Conservation (phyloP, 1,140 invertebrate species). For the Heterodera carotae region DNA sequence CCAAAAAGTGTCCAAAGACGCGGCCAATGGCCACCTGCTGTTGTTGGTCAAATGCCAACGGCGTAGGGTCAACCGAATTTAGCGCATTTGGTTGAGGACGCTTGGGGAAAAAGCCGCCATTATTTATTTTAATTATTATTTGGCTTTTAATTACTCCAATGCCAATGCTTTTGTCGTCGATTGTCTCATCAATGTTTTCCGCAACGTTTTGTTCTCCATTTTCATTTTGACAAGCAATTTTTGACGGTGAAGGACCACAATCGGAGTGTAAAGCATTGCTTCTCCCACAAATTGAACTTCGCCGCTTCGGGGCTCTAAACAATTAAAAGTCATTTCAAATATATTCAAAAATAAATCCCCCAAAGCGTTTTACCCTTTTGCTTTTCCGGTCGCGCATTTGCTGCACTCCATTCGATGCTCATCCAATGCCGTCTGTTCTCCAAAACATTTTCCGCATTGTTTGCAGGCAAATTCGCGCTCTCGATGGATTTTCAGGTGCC, state of each 20-base stretch:
- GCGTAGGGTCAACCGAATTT: neutral
- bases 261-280: neutral
- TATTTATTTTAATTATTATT: neutral
- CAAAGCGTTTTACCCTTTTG: conserved; percentile 6
- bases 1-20: neutral
- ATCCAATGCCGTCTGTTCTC: conserved; percentile 50
- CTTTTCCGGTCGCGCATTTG: conserved; percentile 35
- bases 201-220: neutral
- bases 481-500: conserved; percentile 63
- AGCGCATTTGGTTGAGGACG: no score
- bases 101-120: neutral
- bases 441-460: conserved; percentile 58
- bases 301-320: neutral
- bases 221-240: conserved; percentile 10
- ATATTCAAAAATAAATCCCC: neutral
- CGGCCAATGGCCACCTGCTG: conserved; percentile 11
- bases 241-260: neutral
- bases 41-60: neutral
- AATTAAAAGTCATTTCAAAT: no score
- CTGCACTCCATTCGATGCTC: conserved; percentile 61
- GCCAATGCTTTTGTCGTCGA: neutral
- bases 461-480: conserved; percentile 57
- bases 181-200: neutral
- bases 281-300: neutral
- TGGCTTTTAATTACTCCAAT: no score